A percentile compares a stretch with the other conserved stretches of the same genome.
phyloP scores from a whole-genome alignment of 2,113 vertebrate genomes.

The Tetrao urogallus region DNA sequence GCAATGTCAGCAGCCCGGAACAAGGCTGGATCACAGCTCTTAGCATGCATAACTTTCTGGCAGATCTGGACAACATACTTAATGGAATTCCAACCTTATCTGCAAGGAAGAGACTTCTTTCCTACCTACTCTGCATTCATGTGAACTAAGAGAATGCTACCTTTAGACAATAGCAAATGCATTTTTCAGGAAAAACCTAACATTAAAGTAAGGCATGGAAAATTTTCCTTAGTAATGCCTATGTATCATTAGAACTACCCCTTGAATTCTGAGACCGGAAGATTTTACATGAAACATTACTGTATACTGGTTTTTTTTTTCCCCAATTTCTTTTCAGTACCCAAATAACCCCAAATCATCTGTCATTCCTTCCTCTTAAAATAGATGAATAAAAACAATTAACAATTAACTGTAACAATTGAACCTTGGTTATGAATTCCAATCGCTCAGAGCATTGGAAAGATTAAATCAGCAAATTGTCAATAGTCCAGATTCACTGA shows the following conservation, averaged over 20 bases:
- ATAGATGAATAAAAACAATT: neutral
- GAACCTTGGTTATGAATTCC: neutral
- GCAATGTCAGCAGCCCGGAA: neutral
- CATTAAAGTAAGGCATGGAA: neutral
- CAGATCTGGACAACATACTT: neutral
- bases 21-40: neutral
- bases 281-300: neutral
- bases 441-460: neutral
- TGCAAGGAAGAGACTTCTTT: neutral
- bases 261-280: neutral
- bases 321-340: neutral
- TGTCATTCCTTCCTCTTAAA: neutral
- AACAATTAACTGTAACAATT: neutral
- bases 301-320: neutral
- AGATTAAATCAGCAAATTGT: neutral
- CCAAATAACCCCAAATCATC: neutral
- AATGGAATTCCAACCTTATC: neutral
- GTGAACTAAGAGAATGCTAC: neutral
- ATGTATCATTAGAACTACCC: neutral
- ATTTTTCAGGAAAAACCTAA: neutral
- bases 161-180: neutral
- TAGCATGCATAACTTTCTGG: neutral
- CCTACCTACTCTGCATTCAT: neutral
- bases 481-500: neutral
- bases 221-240: neutral